Base-by-base conservation (phyloP, 1,140 invertebrate species). In the Zeugodacus cucurbitae region DNA sequence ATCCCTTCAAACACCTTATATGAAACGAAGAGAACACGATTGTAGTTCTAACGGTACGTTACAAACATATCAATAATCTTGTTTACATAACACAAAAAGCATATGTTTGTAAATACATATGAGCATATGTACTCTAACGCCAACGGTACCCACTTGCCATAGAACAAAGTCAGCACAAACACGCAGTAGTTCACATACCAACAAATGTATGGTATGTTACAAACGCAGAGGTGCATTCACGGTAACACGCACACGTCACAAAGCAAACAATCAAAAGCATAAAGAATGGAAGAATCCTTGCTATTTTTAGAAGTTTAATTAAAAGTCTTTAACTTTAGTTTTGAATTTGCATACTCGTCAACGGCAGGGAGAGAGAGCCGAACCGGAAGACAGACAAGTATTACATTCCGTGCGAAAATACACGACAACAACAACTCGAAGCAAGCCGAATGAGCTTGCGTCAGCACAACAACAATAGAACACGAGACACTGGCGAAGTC, bases 261-360 rank as follows among this genome's bases (percentile, higher is more conserved):
- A 82, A 17, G 11, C 70, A 82, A 82, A 82, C 74, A 82, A 82
- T 48, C 74, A 44, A 82, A 48, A 41, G 7, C 29, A 29, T 82
- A 82, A 82, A 82, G 37, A 48, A 87, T 34, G 58, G 54, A 58
- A 59, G 54, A 58, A 59, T 87, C 22, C 85, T 87, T 87, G 54
- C 58, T 37, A 87, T 87, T 87, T 87, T 87, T 62, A 62, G 58
- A 87, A 87, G 58, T 87, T 87, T 87, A 87, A 87, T 87, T 87
- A 87, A 87, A 87, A 87, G 54, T 41, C 85, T 82, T 87, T 87
- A 58, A 87, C 85, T 87, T 87, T 82, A 58, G 32, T 87, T 62
- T 59, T 87, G 58, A 87, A 87, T 87, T 87, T 87, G 85, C 85
- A 87, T 87, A 87, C n/a, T n/a, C n/a, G n/a, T n/a, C 29, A 58